Conservation (phyloP, 2,797 vertebrate genomes). For the Acomys russatus region DNA sequence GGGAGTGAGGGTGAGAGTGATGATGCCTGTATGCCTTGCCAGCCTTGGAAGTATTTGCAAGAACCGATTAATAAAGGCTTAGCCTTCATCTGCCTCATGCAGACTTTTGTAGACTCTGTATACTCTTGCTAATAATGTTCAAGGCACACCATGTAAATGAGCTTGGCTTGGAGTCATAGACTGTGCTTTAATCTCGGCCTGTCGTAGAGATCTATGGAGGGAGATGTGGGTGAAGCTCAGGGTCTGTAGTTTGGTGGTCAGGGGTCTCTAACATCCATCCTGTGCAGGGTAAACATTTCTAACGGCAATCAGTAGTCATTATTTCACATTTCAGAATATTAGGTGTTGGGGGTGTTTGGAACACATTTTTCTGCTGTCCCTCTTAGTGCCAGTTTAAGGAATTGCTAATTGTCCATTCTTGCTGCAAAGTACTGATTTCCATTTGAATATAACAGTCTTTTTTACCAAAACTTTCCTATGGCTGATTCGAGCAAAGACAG, state of each 20-base stretch:
- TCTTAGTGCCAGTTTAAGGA: conserved; percentile 77
- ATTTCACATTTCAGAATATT: conserved; percentile 70
- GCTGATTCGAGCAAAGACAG: conserved; percentile 85
- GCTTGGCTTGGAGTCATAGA: conserved; percentile 9
- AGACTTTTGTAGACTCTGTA: conserved; percentile 45
- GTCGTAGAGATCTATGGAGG: conserved; percentile 3
- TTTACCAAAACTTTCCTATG: conserved; percentile 86
- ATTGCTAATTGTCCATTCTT: conserved; percentile 85
- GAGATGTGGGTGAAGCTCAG: neutral
- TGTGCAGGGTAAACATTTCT: conserved; percentile 30
- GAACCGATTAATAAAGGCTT: conserved; percentile 46
- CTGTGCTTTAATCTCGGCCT: neutral
- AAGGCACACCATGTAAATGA: conserved; percentile 52
- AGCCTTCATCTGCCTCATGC: conserved; percentile 6
- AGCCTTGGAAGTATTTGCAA: neutral
- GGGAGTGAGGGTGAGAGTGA: neutral
- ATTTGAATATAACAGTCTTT: conserved; percentile 89
- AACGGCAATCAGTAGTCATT: conserved; percentile 46
- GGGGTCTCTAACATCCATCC: neutral
- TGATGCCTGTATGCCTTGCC: neutral
- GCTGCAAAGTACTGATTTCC: conserved; percentile 89
- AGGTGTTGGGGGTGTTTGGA: conserved; percentile 71
- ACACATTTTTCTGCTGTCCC: conserved; percentile 43
- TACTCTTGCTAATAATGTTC: conserved; percentile 53
- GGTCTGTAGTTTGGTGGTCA: neutral